Conservation (phyloP, 2,797 vertebrate species). For the Sebastes jordani region DNA sequence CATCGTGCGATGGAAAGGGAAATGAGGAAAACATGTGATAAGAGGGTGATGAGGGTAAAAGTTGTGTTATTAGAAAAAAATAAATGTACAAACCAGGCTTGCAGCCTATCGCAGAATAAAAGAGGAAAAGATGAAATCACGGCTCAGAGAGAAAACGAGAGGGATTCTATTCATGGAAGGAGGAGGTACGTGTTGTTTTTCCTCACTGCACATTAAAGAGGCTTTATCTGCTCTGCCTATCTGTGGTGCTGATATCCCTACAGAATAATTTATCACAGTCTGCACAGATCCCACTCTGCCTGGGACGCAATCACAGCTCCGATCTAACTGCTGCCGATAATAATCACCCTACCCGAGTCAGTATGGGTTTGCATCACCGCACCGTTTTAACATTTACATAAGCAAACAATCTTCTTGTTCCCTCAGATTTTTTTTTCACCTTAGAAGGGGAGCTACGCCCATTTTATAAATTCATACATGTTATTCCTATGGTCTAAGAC, state of each 20-base stretch:
- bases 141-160: neutral
- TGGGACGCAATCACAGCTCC: constrained; percentile 16
- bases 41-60: neutral
- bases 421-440: neutral
- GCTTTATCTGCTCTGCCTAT: constrained; percentile 44
- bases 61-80: neutral
- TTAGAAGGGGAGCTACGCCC: neutral
- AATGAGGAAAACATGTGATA: neutral
- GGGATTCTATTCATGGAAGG: constrained; percentile 29
- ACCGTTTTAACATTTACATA: constrained; percentile 1
- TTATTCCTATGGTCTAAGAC: too few species aligned
- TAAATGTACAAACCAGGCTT: neutral
- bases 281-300: constrained; percentile 8
- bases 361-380: neutral
- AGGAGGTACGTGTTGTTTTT: constrained; percentile 16
- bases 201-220: constrained; percentile 11
- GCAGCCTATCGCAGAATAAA: neutral
- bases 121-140: constrained; percentile 7
- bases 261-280: constrained; percentile 41
- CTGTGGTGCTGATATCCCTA: constrained; percentile 32
- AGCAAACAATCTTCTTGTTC: constrained; percentile 4
- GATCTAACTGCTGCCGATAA: constrained; percentile 14
- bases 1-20: neutral
- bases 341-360: constrained; percentile 12
- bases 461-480: rapidly evolving